phyloP scores from a whole-genome alignment of 2,888 invertebrate species.

The Ophion obscuratus region DNA sequence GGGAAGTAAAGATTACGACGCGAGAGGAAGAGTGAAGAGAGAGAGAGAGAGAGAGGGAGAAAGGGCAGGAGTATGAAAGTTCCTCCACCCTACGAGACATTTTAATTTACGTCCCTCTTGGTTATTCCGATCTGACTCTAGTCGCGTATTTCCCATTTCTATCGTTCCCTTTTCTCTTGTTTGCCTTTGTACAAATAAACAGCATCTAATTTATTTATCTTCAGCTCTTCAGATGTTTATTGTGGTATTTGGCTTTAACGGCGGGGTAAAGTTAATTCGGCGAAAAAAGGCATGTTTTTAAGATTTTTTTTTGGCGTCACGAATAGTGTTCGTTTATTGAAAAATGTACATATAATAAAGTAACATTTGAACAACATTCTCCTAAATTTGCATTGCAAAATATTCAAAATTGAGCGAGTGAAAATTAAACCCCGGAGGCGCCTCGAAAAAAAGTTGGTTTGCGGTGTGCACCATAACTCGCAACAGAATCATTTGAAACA shows the following conservation, averaged over 20 bases:
- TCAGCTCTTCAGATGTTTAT: slow-evolving; percentile 21
- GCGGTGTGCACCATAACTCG: no score
- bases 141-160: slow-evolving; percentile 61
- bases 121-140: slow-evolving; percentile 75
- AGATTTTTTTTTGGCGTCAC: no score
- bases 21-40: slow-evolving; percentile 26
- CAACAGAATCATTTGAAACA: no score
- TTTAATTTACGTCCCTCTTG: slow-evolving; percentile 79
- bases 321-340: no score
- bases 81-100: slow-evolving; percentile 73
- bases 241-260: neutral
- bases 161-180: slow-evolving; percentile 53
- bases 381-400: no score
- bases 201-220: slow-evolving; percentile 61
- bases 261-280: no score
- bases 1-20: slow-evolving; percentile 60
- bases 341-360: no score
- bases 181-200: slow-evolving; percentile 59
- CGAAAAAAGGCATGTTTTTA: no score
- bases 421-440: no score
- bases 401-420: no score
- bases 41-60: slow-evolving; percentile 47
- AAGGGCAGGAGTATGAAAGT: slow-evolving; percentile 60
- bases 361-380: no score
- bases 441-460: no score